phyloP scores from a whole-genome alignment of 2,113 vertebrate genomes.

The Mesembrinibis cayennensis region DNA sequence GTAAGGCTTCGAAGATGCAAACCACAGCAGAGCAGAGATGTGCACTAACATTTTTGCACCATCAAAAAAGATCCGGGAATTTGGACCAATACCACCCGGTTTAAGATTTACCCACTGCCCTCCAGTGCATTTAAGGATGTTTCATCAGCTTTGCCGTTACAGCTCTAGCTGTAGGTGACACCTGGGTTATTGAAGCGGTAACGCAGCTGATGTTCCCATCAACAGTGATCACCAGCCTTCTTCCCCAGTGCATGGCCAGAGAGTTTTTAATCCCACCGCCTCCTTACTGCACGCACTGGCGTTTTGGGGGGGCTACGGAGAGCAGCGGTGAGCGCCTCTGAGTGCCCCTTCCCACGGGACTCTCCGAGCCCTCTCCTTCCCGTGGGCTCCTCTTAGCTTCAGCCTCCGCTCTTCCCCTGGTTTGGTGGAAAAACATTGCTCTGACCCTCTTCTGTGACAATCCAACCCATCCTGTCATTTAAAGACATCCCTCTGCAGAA shows the following conservation, averaged over 20 bases:
- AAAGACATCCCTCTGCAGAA: background rate
- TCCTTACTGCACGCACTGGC: background rate
- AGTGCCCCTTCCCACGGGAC: background rate
- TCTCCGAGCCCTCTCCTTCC: background rate
- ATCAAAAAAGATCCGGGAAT: background rate
- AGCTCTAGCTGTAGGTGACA: background rate
- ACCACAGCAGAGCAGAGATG: background rate
- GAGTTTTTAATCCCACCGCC: background rate
- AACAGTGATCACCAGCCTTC: background rate
- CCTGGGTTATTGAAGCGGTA: accelerated
- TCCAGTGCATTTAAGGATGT: background rate
- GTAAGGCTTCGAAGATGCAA: background rate
- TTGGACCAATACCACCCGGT: too few relatives aligned
- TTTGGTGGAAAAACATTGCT: background rate
- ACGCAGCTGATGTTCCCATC: accelerated
- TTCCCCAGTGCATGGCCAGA: too few relatives aligned
- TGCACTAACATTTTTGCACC: background rate
- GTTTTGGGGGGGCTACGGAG: background rate
- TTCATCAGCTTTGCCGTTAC: background rate
- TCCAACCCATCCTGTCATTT: background rate
- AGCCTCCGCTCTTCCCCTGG: background rate
- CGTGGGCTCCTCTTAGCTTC: background rate
- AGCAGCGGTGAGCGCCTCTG: accelerated
- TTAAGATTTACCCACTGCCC: background rate
- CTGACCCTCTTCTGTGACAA: background rate